Evolutionary conservation across 2,113 vertebrate species (phyloP).

Genomic region (Sebastes schlegelii): DNA sequence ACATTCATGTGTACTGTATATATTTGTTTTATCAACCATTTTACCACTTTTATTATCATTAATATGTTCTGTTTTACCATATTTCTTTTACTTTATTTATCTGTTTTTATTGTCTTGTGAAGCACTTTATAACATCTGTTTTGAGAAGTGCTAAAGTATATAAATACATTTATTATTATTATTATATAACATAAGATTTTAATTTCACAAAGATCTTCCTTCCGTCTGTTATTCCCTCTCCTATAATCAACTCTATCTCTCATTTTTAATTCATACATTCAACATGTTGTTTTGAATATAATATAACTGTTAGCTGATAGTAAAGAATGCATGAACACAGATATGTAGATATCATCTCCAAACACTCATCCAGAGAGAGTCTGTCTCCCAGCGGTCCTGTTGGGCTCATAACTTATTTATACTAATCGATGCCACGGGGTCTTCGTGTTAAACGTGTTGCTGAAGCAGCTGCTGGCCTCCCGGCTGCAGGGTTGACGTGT

Average conservation of each 20-base stretch:
- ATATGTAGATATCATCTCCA: neutral
- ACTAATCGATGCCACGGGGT: slow-evolving; percentile 48
- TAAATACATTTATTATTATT: too few relatives aligned
- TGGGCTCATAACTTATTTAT: slow-evolving; percentile 65
- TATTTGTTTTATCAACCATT: too few relatives aligned
- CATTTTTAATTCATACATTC: neutral
- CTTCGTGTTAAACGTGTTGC: slow-evolving; percentile 26
- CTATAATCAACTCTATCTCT: neutral
- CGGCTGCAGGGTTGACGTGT: neutral
- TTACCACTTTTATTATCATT: too few relatives aligned
- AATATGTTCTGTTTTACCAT: too few relatives aligned
- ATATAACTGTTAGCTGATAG: neutral
- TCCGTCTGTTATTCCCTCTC: too few relatives aligned
- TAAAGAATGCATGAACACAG: neutral
- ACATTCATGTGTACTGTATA: too few relatives aligned
- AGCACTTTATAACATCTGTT: too few relatives aligned
- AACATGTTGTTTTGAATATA: neutral
- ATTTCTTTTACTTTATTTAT: too few relatives aligned
- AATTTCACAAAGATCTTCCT: too few relatives aligned
- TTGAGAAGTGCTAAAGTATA: too few relatives aligned
- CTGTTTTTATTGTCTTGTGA: too few relatives aligned
- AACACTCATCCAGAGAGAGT: neutral
- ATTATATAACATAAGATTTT: too few relatives aligned
- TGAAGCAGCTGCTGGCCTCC: slow-evolving; percentile 3
- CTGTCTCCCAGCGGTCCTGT: slow-evolving; percentile 38